Evolutionary conservation across 2,113 vertebrate species (phyloP), one percentile per base, ranked within the genome.

Genomic region (Corynorhinus townsendii): DNA sequence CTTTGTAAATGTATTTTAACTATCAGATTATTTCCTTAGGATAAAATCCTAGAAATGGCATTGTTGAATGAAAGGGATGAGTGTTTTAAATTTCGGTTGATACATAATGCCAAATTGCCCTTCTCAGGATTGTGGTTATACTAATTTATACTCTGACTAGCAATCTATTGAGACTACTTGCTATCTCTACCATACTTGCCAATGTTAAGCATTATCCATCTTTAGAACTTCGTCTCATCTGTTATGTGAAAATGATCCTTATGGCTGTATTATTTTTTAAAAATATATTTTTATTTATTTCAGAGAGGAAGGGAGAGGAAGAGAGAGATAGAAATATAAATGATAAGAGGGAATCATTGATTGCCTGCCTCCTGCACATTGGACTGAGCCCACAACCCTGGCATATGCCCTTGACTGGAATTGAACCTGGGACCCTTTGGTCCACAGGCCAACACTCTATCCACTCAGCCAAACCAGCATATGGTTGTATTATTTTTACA

Each of bases 201-300:
- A 28, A 30, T 12, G 3, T 71, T 43, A 62, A 92, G 38, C 38
- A 52, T 59, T 68, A 72, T 75, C 40, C 84, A 19, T 84, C 40
- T 93, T 90, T 90, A 92, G 16, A 79, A 85, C 35, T 87, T 92
- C 19, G 15, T 22, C 30, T 93, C 83, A 71, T 91, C 19, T 68
- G 40, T 16, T 20, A 28, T 45, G 45, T 66, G 54, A 91, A 94
- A 91, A 76, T 62, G 47, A 59, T 66, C 5, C 79, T 92, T 68
- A 35, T 66, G 28, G 20, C 17, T 47, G 10, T 52, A 11, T 76
- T 95, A 69, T 94, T 89, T 95, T 62, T 62, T 26, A 62, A 62
- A 62, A 24, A 62, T 28, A 62, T 62, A 28, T 62, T 62, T 62
- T 62, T 62, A 62, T 59, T 59, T 59, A 59, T 62, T 28, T 28